These are phyloP conservation scores for Choloepus didactylus DNA, from an alignment of 2,797 vertebrate genomes.

Conservation along the genomic window DNA sequence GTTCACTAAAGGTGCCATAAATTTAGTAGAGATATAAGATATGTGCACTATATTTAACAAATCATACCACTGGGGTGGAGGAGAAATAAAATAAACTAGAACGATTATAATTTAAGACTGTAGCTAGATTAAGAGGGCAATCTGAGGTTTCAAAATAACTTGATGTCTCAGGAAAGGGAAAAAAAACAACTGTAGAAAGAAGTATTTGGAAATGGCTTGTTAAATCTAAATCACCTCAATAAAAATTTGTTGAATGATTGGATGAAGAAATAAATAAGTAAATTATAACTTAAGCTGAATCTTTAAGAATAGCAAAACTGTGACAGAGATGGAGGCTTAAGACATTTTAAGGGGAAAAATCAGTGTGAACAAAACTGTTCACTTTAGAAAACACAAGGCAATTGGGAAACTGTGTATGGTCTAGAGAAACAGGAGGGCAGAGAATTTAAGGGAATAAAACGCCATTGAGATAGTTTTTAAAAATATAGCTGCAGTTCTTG, in stretches of 20 bases:
- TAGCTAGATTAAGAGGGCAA: background rate
- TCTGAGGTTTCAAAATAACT: slow-evolving; percentile 29
- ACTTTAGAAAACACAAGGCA: background rate
- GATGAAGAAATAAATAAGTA: background rate
- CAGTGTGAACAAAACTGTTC: background rate
- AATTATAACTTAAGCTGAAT: slow-evolving; percentile 9
- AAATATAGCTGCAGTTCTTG: background rate
- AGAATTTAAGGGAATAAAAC: slow-evolving; percentile 10
- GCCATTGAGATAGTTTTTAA: background rate
- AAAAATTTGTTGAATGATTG: background rate
- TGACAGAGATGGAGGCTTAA: background rate
- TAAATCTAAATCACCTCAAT: background rate
- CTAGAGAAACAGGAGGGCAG: background rate
- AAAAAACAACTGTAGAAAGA: background rate
- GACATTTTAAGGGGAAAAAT: background rate
- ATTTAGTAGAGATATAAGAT: slow-evolving; percentile 6
- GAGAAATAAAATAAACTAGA: background rate
- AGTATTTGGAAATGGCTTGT: background rate
- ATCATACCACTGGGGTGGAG: background rate
- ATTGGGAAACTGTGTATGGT: background rate
- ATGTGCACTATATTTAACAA: background rate
- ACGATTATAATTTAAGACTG: background rate
- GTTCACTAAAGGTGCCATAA: background rate
- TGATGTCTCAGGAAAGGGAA: background rate
- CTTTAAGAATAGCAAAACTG: background rate